These are phyloP conservation scores for Onychorhynchus coronatus DNA, from an alignment of 2,113 vertebrate genomes.

Conservation along the genomic window DNA sequence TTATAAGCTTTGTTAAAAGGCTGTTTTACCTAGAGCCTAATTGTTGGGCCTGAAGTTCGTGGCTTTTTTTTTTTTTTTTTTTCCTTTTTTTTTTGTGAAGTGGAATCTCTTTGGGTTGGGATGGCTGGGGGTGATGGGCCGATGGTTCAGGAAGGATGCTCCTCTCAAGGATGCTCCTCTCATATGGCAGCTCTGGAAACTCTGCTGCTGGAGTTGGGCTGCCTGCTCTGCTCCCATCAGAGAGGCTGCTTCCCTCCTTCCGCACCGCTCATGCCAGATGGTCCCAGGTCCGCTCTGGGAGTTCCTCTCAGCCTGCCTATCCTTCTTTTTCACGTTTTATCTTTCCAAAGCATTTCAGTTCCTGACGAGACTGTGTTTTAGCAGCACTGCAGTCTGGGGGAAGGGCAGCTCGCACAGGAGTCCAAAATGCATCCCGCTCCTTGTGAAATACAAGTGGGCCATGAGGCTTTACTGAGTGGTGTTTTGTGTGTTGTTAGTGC, in stretches of 20 bases:
- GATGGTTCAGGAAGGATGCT: background rate
- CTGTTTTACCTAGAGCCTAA: background rate
- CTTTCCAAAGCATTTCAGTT: background rate
- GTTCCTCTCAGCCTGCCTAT: background rate
- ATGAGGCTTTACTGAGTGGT: background rate
- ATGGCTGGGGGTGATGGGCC: background rate
- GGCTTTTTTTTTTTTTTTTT: background rate
- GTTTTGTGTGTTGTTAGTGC: background rate
- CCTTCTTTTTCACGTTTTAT: background rate
- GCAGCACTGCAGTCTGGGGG: background rate
- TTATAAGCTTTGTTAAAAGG: background rate
- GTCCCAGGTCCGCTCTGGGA: background rate
- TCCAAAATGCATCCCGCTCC: accelerated
- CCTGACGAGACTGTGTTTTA: background rate
- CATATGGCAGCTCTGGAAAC: background rate
- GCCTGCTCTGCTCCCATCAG: background rate
- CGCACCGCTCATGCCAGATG: accelerated
- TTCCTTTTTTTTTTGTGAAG: background rate
- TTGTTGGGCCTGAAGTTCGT: background rate
- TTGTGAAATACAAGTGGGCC: background rate
- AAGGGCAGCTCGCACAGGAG: background rate
- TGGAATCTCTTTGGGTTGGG: background rate
- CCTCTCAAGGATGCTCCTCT: background rate
- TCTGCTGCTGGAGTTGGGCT: background rate
- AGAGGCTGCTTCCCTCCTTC: background rate